Base-by-base conservation (phyloP, 92 coral and sea anemone genomes). In the Plumapathes pennacea region DNA sequence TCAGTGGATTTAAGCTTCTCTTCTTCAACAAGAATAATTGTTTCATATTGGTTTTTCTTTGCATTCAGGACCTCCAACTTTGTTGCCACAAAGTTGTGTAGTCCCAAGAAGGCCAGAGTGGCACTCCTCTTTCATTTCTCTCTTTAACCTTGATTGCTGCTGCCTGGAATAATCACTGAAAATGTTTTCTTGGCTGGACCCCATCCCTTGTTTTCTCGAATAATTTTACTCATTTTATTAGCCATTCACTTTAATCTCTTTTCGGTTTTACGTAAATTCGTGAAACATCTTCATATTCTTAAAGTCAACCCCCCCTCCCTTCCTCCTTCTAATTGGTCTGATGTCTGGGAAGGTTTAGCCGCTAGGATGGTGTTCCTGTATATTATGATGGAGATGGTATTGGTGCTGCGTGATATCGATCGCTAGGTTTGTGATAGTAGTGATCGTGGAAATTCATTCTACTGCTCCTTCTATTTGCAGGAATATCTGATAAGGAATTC, bases 111-210 rank as follows among this genome's bases (percentile, higher is more conserved):
- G 38, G 40, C 20, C 5, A 70, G 43, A 3, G 68, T 49, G 77
- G 32, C 69, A 70, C 19, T 70, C 54, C 17, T 69, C 64, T 48
- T 52, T 77, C 78, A 69, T 32, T 26, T 46, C 47, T 15, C 39
- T 21, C 31, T 26, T 47, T 39, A 75, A 1, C 15, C 69, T 66
- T 50, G 18, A 33, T 50, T 65, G 77, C 37, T 77, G 75, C 14
- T 50, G 32, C 14, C 26, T 52, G 0, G 78, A 68, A 34, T 60
- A 69, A 5, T 68, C 62, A 37, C 36, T 24, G 22, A n/a, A n/a
- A 67, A 67, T 36, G 38, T 67, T 36, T 65, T 44, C 24, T 60
- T 68, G 32, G 67, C 64, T 1, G 71, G 62, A 48, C 84, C 66
- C 25, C 77, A 67, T 13, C 77, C 54, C 13, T 69, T 66, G 9